Evolutionary conservation across 2,113 vertebrate genomes (phyloP), one percentile per base, ranked within the genome.

Genomic region (Bubo bubo): DNA sequence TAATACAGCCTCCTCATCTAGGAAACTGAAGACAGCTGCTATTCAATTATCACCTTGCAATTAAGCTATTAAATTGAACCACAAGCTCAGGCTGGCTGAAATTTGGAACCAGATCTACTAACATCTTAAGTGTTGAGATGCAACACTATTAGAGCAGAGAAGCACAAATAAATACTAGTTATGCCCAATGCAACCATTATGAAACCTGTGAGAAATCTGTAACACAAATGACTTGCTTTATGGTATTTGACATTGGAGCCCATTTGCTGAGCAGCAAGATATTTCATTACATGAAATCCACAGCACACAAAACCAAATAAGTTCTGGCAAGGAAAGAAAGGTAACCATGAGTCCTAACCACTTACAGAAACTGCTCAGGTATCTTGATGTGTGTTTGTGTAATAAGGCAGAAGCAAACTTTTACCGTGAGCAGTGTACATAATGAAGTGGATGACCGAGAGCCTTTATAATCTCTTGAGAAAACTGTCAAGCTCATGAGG

Each of bases 11-110:
- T 95, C 18, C 28, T 49, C 70, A 75, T 12, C 21, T 15, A 79
- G 60, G 68, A 80, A 95, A 63, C 83, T 71, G 55, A 95, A 59
- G 68, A 89, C 41, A 84, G 53, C 39, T 84, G 59, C 76, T 84
- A 67, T 77, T 96, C 80, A 96, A 74, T 83, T 91, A 96, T 74
- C 83, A 91, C 91, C 64, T 93, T 84, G 68, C 91, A 97, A 93
- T 89, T 86, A 91, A 84, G 60, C 30, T 86, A 86, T 56, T 94
- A 93, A 94, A 71, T 43, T 43, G 26, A 96, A 84, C 26, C 12
- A 86, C 41, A 28, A 91, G 47, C 35, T 91, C 75, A 80, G 94
- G 50, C n/a, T 70, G 56, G 37, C 47, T 82, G 47, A 87, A 92
- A 82, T 82, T 43, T 75, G 30, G 53, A 93, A 67, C 27, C 49